These are phyloP conservation scores for Microplitis mediator DNA, from an alignment of 1,140 invertebrate species.

Conservation along the genomic window DNA sequence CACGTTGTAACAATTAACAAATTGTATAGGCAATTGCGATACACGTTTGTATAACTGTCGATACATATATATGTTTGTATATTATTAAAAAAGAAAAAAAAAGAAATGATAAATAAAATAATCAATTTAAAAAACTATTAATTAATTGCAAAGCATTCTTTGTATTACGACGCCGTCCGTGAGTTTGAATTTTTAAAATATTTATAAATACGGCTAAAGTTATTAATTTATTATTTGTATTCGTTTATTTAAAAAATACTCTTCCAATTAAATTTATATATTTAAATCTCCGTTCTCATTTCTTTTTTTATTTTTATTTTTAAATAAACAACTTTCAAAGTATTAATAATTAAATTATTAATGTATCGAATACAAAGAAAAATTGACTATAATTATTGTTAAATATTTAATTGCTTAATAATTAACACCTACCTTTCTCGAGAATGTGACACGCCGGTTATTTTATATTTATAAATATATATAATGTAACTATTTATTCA, in stretches of 20 bases:
- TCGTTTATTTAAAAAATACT: not conserved
- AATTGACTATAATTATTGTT: not conserved
- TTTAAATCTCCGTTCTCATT: too few species aligned
- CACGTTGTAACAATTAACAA: conserved; percentile 58
- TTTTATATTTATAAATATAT: not conserved
- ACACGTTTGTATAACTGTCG: conserved; percentile 6
- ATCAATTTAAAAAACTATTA: not conserved
- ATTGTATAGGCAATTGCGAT: conserved; percentile 27
- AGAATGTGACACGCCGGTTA: conserved; percentile 36
- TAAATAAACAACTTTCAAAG: too few species aligned
- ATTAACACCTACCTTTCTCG: conserved; percentile 53
- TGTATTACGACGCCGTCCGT: conserved; percentile 9
- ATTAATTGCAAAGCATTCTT: not conserved
- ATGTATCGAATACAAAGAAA: not conserved
- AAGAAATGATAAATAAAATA: too few species aligned
- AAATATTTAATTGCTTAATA: conserved; percentile 6
- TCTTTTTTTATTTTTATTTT: too few species aligned
- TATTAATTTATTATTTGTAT: not conserved
- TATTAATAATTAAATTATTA: too few species aligned
- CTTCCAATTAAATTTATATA: not conserved
- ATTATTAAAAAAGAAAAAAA: not conserved
- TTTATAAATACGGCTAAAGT: not conserved
- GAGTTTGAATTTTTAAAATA: not conserved
- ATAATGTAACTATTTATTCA: not conserved
- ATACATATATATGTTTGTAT: conserved; percentile 7